A percentile compares a stretch with the other conserved stretches of the same genome.
Evolutionary conservation across 2,888 invertebrate genomes (phyloP).

Genomic region (Diarsia brunnea): DNA sequence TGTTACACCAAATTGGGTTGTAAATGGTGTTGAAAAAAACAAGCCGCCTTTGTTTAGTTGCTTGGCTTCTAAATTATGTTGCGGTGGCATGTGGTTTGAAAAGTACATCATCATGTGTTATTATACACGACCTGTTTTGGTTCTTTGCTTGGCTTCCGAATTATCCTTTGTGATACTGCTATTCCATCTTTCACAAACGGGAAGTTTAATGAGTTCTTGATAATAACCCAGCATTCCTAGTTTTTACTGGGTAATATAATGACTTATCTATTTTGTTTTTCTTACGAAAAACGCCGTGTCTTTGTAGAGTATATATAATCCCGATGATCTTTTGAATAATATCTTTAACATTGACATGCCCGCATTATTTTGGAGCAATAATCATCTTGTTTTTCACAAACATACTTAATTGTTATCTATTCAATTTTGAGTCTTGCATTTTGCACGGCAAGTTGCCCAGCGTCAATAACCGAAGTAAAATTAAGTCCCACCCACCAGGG

Average conservation of each 20-base stretch:
- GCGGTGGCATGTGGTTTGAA: neutral
- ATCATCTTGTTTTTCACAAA: neutral
- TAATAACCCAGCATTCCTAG: neutral
- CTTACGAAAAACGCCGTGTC: neutral
- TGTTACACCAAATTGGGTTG: constrained; percentile 48
- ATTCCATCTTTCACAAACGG: neutral
- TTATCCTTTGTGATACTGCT: neutral
- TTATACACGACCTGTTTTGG: neutral
- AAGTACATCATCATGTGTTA: neutral
- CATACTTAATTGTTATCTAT: neutral
- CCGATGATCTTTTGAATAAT: neutral
- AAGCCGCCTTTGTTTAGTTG: constrained; percentile 35
- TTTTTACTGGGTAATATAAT: neutral
- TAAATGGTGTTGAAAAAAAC: constrained; percentile 44
- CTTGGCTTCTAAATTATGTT: constrained; percentile 32
- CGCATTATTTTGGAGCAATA: neutral
- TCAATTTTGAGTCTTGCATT: neutral
- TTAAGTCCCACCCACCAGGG: neutral
- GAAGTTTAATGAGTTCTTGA: neutral
- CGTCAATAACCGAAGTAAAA: neutral
- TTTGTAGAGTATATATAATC: neutral
- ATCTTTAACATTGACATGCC: neutral
- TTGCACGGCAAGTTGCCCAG: neutral
- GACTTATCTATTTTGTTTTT: neutral
- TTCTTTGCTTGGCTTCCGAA: neutral